phyloP scores from a whole-genome alignment of 2,113 vertebrate species.

The Salvelinus namaycush region DNA sequence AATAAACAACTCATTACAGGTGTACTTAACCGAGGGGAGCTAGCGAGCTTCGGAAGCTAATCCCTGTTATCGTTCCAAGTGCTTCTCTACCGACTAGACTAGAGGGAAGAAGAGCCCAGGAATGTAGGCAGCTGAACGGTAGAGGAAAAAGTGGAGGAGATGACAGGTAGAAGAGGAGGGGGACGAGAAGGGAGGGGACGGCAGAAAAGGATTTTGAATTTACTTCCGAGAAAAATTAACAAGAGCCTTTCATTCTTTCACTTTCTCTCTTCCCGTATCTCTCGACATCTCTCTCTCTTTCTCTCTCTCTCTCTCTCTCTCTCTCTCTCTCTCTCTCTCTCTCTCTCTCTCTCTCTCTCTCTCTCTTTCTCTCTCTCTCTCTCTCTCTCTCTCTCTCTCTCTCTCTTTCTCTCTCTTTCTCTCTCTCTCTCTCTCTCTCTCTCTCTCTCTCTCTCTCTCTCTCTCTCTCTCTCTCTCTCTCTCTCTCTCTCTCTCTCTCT shows the following conservation, averaged over 20 bases:
- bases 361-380: too few species aligned
- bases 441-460: constrained; percentile 60
- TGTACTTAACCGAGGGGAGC: constrained; percentile 78
- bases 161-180: constrained; percentile 25
- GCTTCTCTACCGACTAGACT: constrained; percentile 68
- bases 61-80: constrained; percentile 72
- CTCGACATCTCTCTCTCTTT: constrained; percentile 24
- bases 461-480: constrained; percentile 57
- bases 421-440: too few species aligned
- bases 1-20: constrained; percentile 83
- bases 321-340: too few species aligned
- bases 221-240: constrained; percentile 56
- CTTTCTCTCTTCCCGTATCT: constrained; percentile 20
- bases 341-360: too few species aligned
- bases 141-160: constrained; percentile 15
- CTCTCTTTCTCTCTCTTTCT: too few species aligned
- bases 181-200: constrained; percentile 7
- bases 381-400: too few species aligned
- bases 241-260: constrained; percentile 44
- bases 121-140: constrained; percentile 51
- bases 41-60: constrained; percentile 72
- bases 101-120: constrained; percentile 55
- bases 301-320: too few species aligned
- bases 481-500: constrained; percentile 32
- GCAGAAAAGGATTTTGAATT: constrained; percentile 43